Percentiles rank a stretch among this genome's conserved stretches.
phyloP scores from a whole-genome alignment of 64 coral and sea anemone genomes.

The Platygyra sinensis region DNA sequence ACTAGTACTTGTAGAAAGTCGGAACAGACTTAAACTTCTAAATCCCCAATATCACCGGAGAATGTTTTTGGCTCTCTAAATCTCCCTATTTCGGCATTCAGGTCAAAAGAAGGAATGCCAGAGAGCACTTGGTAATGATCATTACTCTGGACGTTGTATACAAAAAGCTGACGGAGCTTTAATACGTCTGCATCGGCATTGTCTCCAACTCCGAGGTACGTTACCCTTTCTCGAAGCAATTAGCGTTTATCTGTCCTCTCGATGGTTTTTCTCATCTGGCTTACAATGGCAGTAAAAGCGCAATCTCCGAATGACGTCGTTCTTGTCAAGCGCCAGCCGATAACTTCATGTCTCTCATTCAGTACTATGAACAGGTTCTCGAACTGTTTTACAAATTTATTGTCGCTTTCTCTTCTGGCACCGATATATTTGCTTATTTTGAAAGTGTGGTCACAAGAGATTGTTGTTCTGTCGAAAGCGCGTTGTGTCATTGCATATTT shows the following conservation, averaged over 20 bases:
- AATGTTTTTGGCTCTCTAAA: slow-evolving; percentile 41
- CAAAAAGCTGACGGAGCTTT: slow-evolving; percentile 46
- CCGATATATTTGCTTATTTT: slow-evolving; percentile 80
- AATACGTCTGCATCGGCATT: slow-evolving; percentile 8
- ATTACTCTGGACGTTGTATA: slow-evolving; percentile 19
- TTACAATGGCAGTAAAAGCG: slow-evolving; percentile 21
- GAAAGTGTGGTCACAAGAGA: slow-evolving; percentile 77
- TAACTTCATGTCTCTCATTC: slow-evolving; percentile 57
- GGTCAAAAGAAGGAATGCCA: neutral
- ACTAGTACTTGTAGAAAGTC: slow-evolving; percentile 54
- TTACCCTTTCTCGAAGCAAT: neutral
- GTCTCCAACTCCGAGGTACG: slow-evolving; percentile 3
- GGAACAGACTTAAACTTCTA: slow-evolving; percentile 23
- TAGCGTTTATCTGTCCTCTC: neutral
- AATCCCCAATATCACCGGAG: slow-evolving; percentile 47
- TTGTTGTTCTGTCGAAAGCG: neutral
- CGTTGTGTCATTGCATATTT: slow-evolving; percentile 25
- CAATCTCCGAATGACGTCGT: slow-evolving; percentile 51
- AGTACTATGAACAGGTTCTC: slow-evolving; percentile 71
- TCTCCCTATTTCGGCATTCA: slow-evolving; percentile 25
- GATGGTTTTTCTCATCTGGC: slow-evolving; percentile 4
- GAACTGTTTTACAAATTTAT: slow-evolving; percentile 62
- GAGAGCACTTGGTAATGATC: slow-evolving; percentile 25
- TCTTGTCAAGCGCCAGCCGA: slow-evolving; percentile 45
- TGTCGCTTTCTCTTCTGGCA: slow-evolving; percentile 31